These are phyloP conservation scores for Nomada fabriciana DNA, from an alignment of 2,888 invertebrate species.

Conservation along the genomic window DNA sequence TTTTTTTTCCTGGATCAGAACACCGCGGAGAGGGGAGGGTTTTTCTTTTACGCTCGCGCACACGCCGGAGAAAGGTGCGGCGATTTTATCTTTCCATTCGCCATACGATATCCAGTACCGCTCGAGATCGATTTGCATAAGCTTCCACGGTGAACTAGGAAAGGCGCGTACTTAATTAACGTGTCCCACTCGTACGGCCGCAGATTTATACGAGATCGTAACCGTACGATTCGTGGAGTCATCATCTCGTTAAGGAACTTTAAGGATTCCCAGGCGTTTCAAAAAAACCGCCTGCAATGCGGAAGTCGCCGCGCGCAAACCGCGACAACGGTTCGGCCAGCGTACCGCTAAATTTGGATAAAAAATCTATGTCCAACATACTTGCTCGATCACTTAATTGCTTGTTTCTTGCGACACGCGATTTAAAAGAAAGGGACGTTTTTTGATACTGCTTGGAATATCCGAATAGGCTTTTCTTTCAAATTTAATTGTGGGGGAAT, in stretches of 20 bases:
- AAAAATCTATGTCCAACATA: constrained; percentile 23
- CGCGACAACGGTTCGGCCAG: constrained; percentile 20
- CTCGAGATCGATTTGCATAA: constrained; percentile 70
- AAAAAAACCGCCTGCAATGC: constrained; percentile 53
- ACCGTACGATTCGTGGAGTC: constrained; percentile 57
- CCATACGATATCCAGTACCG: constrained; percentile 49
- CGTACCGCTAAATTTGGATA: constrained; percentile 33
- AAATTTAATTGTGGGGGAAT: not conserved
- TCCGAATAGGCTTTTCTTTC: not conserved
- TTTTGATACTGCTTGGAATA: not conserved
- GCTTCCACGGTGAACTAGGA: constrained; percentile 57
- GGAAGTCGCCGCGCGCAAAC: constrained; percentile 28
- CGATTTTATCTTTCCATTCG: constrained; percentile 57
- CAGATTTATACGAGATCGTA: constrained; percentile 64
- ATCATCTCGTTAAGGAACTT: constrained; percentile 66
- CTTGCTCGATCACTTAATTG: constrained; percentile 5
- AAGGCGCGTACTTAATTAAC: constrained; percentile 71
- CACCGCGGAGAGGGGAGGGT: not conserved
- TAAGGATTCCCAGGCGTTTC: constrained; percentile 49
- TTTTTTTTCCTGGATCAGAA: not conserved
- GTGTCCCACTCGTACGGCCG: constrained; percentile 52
- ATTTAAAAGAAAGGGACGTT: not conserved
- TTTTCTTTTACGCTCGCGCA: constrained; percentile 46
- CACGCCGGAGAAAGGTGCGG: constrained; percentile 47
- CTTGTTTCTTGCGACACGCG: not conserved